These are phyloP conservation scores for Leptinotarsa haldemani DNA, from an alignment of 2,888 invertebrate species.

Conservation along the genomic window DNA sequence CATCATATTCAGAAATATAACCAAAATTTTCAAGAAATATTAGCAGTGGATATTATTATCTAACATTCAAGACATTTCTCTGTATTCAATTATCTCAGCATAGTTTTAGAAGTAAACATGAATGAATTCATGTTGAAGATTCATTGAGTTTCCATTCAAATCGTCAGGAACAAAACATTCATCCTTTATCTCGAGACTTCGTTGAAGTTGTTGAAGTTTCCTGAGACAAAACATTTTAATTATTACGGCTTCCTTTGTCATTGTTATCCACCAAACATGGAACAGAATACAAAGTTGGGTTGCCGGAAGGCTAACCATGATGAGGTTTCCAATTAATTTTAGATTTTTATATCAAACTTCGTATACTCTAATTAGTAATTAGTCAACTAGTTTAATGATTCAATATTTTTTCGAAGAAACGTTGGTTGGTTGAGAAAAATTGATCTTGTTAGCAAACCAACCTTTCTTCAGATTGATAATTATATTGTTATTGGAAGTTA, in stretches of 20 bases:
- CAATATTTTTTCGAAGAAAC: too few species aligned
- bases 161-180: background rate
- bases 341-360: background rate
- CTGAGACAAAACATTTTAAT: constrained; percentile 13
- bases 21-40: background rate
- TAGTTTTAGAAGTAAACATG: background rate
- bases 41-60: background rate
- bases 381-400: too few species aligned
- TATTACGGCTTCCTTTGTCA: constrained; percentile 12
- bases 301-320: background rate
- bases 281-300: background rate
- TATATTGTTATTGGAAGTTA: background rate
- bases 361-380: background rate
- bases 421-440: too few species aligned
- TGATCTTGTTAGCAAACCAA: too few species aligned
- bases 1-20: background rate
- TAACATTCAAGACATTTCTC: background rate
- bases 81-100: background rate
- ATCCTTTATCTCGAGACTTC: constrained; percentile 6
- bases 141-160: constrained; percentile 9
- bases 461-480: too few species aligned
- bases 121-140: background rate
- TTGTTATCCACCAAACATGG: background rate
- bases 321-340: background rate
- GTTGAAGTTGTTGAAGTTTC: constrained; percentile 4